A percentile compares a stretch with the other conserved stretches of the same genome.
Evolutionary conservation across 2,888 invertebrate genomes (phyloP).

Genomic region (Eurytoma adleriae): DNA sequence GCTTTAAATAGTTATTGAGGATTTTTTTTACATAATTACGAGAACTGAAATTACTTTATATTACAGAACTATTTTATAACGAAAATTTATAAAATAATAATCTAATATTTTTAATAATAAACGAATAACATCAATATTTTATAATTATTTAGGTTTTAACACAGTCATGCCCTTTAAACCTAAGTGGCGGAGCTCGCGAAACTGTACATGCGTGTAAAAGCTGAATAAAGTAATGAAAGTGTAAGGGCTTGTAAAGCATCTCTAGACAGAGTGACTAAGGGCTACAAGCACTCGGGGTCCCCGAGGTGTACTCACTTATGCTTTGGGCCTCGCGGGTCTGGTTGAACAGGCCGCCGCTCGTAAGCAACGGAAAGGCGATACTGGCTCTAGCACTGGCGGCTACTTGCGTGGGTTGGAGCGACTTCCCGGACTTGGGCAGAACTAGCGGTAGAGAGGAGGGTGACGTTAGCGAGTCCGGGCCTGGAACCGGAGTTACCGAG

Average conservation of each 20-base stretch:
- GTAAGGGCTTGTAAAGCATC: neutral
- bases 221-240: no score
- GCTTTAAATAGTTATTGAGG: no score
- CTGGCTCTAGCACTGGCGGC: constrained; percentile 86
- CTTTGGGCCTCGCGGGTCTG: constrained; percentile 72
- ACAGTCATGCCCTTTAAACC: no score
- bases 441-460: constrained; percentile 71
- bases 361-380: constrained; percentile 85
- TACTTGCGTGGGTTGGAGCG: constrained; percentile 75
- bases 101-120: no score
- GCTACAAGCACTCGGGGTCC: neutral
- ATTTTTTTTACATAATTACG: no score
- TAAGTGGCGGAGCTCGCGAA: no score
- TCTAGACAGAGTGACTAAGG: constrained; percentile 1
- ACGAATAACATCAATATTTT: no score
- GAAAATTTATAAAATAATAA: no score
- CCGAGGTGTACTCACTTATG: constrained; percentile 70
- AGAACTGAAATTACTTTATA: no score
- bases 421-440: constrained; percentile 68
- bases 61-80: no score
- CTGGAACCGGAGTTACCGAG: constrained; percentile 71
- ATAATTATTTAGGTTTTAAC: no score
- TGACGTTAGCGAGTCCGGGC: constrained; percentile 71
- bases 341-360: constrained; percentile 79
- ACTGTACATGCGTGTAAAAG: neutral